Evolutionary conservation across 2,113 vertebrate species (phyloP).

Genomic region (Otis tarda): DNA sequence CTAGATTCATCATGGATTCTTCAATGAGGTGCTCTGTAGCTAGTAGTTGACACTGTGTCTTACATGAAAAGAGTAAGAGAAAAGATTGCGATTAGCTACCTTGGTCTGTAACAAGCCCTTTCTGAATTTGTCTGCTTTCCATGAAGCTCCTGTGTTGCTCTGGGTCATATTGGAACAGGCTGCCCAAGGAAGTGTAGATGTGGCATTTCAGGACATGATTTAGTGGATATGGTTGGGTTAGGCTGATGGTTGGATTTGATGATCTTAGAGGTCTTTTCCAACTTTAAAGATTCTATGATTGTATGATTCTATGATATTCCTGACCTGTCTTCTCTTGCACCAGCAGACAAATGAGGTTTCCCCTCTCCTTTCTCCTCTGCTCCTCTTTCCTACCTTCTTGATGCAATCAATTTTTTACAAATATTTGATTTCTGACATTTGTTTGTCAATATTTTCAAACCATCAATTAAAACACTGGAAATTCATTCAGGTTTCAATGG

Average conservation of each 20-base stretch:
- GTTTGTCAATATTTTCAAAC: neutral
- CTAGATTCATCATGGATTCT: neutral
- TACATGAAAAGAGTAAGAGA: neutral
- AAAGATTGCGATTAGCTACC: neutral
- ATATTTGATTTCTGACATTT: neutral
- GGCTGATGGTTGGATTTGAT: too few relatives aligned
- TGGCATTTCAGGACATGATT: too few relatives aligned
- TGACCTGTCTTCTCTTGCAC: neutral
- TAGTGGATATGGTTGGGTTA: too few relatives aligned
- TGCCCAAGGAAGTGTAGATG: too few relatives aligned
- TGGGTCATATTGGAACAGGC: neutral
- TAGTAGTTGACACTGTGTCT: neutral
- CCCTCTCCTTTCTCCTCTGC: neutral
- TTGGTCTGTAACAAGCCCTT: neutral
- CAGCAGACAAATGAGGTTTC: neutral
- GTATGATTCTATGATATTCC: neutral
- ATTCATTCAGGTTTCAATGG: neutral
- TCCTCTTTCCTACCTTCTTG: neutral
- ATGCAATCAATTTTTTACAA: neutral
- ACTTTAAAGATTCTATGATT: too few relatives aligned
- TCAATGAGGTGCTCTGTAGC: neutral
- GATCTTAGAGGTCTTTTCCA: too few relatives aligned
- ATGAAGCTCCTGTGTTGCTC: accelerated
- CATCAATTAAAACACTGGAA: neutral
- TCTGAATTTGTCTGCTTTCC: neutral